Evolutionary conservation across 2,888 invertebrate species (phyloP).

Genomic region (Epinotia nisella): DNA sequence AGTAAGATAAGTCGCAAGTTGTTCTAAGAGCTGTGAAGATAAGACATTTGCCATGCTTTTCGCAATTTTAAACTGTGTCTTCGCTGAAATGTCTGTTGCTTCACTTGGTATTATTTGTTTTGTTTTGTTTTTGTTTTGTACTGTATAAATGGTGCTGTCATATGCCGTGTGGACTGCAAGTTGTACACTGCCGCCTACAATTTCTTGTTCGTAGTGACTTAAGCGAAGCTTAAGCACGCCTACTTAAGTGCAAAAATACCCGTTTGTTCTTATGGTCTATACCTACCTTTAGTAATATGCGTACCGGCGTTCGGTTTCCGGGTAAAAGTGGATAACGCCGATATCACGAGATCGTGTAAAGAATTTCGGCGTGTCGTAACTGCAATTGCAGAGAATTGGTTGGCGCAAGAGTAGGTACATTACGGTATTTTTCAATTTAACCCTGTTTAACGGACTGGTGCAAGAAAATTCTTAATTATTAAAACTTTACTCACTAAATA

Average conservation of each 20-base stretch:
- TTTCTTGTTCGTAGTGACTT: too few relatives aligned
- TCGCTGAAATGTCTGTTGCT: too few relatives aligned
- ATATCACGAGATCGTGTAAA: slow-evolving; percentile 38
- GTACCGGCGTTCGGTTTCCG: slow-evolving; percentile 16
- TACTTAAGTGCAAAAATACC: too few relatives aligned
- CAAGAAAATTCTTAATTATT: not conserved
- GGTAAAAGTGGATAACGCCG: slow-evolving; percentile 19
- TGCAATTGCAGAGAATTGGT: slow-evolving; percentile 25
- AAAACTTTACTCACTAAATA: not conserved
- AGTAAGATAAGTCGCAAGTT: not conserved
- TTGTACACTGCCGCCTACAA: too few relatives aligned
- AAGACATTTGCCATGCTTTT: too few relatives aligned
- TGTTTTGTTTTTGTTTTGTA: too few relatives aligned
- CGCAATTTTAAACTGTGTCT: too few relatives aligned
- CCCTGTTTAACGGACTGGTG: not conserved
- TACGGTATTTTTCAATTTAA: not conserved
- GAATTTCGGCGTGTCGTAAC: slow-evolving; percentile 33
- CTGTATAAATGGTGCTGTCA: too few relatives aligned
- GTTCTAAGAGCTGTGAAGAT: not conserved
- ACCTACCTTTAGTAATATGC: slow-evolving; percentile 10
- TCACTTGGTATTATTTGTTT: too few relatives aligned
- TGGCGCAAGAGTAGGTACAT: slow-evolving; percentile 3
- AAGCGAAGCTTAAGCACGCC: too few relatives aligned
- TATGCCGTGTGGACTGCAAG: not conserved
- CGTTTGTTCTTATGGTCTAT: too few relatives aligned